Evolutionary conservation across 37 sponge, comb jelly and placozoan genomes (phyloP).

Genomic region (Tethya wilhelma): DNA sequence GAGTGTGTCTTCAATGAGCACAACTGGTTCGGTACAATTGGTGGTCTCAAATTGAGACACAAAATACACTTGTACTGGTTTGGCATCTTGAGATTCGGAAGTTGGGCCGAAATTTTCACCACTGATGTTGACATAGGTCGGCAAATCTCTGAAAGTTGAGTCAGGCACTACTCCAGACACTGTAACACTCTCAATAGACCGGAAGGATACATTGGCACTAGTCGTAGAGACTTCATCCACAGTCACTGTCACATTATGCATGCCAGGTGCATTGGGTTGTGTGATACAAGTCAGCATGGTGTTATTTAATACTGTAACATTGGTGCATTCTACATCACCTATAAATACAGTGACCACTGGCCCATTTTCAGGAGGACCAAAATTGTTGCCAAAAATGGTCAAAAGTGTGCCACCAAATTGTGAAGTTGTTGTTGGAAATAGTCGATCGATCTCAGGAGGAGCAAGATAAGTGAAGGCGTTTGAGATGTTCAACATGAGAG

Average conservation of each 20-base stretch:
- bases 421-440: conserved; percentile 77
- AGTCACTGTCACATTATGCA: conserved; percentile 64
- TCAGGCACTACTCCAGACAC: conserved; percentile 56
- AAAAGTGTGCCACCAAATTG: conserved; percentile 70
- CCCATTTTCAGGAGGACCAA: conserved; percentile 85
- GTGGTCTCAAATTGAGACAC: conserved; percentile 45
- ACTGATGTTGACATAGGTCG: conserved; percentile 64
- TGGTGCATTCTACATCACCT: conserved; percentile 59
- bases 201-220: conserved; percentile 36
- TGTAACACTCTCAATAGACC: conserved; percentile 57
- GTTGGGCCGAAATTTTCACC: conserved; percentile 83
- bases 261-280: conserved; percentile 39
- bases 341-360: conserved; percentile 77
- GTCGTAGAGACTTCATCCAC: conserved; percentile 73
- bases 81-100: conserved; percentile 45
- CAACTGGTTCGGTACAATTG: conserved; percentile 56
- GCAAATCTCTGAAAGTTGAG: conserved; percentile 58
- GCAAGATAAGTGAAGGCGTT: conserved; percentile 82
- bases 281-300: conserved; percentile 72
- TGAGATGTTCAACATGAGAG: conserved; percentile 68
- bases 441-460: conserved; percentile 64
- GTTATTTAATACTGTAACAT: conserved; percentile 69
- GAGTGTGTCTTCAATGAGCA: conserved; percentile 62
- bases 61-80: conserved; percentile 47
- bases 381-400: conserved; percentile 77